Base-by-base conservation (phyloP, 2,113 vertebrate genomes). In the Tupaia chinensis region DNA sequence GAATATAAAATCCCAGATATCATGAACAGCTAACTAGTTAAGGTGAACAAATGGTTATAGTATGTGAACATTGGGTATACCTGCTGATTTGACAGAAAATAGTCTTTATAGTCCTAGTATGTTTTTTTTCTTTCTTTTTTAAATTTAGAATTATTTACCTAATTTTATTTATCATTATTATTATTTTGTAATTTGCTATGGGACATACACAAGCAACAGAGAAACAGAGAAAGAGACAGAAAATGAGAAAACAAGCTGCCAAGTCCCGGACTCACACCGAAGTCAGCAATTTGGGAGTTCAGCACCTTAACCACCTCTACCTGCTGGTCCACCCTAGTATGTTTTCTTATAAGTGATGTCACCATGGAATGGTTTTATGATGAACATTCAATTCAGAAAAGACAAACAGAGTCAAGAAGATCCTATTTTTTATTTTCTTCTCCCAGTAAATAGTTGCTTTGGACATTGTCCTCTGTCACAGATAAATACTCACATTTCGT, bases 381-480 rank as follows among this genome's bases (percentile, higher is more conserved):
- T 14, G 58, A 78, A 60, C 44, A 79, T 56, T 83, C 60, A 84
- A 79, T 56, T 83, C 60, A 84, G 63, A 77, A 95, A 93, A 82
- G 77, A 19, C 27, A 70, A 63, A 77, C 63, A 58, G 29, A 76
- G 56, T 61, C 27, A 14, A 58, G 68, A 78, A 54, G 10, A 70
- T 4, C 22, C 17, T 73, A 19, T 70, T 19, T 15, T 44, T 44
- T 44, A 5, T 44, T 44, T 44, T 44, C 5, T 44, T 44, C 44
- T 44, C 44, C 44, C 44, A 44, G 5, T 66, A 82, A 91, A 76
- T 72, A 16, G 3, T 54, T 16, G 74, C 1, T 84, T 87, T 87
- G 69, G 10, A 9, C 25, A 20, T 34, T 60, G 19, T 79, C 17
- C 13, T 76, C 14, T 93, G 11, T 17, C 78, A 9, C 17, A 25